phyloP scores from a whole-genome alignment of 64 coral and sea anemone species.

The Porites lutea region DNA sequence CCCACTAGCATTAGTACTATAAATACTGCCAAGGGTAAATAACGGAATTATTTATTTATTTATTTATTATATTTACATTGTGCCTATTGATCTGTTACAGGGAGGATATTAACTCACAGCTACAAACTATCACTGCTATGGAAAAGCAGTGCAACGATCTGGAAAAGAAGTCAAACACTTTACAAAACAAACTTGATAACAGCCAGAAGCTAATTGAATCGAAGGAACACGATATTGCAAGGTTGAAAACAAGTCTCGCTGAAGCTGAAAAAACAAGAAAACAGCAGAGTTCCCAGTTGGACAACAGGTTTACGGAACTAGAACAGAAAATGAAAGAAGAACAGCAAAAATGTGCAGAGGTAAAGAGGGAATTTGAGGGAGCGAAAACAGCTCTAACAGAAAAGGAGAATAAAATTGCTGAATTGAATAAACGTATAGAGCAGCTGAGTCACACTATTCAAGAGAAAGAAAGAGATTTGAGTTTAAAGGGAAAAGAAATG shows the following conservation, averaged over 20 bases:
- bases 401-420: conserved; percentile 60
- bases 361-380: conserved; percentile 62
- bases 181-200: conserved; percentile 57
- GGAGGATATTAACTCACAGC: conserved; percentile 77
- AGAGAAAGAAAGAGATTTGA: conserved; percentile 56
- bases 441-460: conserved; percentile 35
- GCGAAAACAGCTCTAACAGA: conserved; percentile 49
- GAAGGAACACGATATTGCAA: conserved; percentile 61
- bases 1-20: too few relatives aligned
- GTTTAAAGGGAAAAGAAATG: conserved; percentile 17
- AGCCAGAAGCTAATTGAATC: conserved; percentile 65
- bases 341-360: conserved; percentile 37
- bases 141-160: conserved; percentile 65
- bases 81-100: conserved; percentile 47
- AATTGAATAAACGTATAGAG: conserved; percentile 49
- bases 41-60: not conserved
- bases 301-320: conserved; percentile 61
- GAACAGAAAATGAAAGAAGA: conserved; percentile 57
- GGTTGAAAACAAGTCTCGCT: conserved; percentile 55
- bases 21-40: too few relatives aligned
- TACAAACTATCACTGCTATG: conserved; percentile 68
- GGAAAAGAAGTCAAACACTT: conserved; percentile 39
- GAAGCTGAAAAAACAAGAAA: conserved; percentile 62
- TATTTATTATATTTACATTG: not conserved
- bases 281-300: conserved; percentile 49